Conservation (phyloP, 64 coral and sea anemone genomes). For the Actinia tenebrosa region DNA sequence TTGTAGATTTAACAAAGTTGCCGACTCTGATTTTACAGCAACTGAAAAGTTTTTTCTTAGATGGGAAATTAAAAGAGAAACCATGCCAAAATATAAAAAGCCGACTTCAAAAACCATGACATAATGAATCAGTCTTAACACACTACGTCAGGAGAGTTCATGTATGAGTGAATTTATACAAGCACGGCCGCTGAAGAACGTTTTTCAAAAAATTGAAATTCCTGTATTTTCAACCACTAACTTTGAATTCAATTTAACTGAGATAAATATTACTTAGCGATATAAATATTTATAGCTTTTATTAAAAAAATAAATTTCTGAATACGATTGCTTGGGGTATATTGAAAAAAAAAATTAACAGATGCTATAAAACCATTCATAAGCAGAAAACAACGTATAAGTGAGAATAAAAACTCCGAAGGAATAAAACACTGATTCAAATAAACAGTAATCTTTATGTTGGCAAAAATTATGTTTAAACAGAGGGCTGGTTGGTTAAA, state of each 20-base stretch:
- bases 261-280: not conserved
- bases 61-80: too few species aligned
- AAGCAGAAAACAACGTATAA: not conserved
- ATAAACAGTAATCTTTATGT: not conserved
- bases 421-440: not conserved
- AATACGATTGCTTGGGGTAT: not conserved
- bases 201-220: not conserved
- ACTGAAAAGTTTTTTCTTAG: too few species aligned
- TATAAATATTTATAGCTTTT: not conserved
- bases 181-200: too few species aligned
- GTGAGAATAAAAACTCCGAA: not conserved
- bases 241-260: not conserved
- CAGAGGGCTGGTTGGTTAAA: constrained; percentile 7
- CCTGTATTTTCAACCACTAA: not conserved
- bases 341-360: not conserved
- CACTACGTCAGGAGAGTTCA: too few species aligned
- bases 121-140: too few species aligned
- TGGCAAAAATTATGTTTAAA: not conserved
- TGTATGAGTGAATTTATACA: too few species aligned
- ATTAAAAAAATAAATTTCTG: not conserved
- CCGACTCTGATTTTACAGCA: too few species aligned
- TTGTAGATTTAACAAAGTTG: too few species aligned
- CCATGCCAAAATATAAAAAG: too few species aligned
- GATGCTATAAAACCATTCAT: not conserved
- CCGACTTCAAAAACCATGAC: too few species aligned